phyloP scores from a whole-genome alignment of 2,797 vertebrate genomes.

The Argyrosomus regius region DNA sequence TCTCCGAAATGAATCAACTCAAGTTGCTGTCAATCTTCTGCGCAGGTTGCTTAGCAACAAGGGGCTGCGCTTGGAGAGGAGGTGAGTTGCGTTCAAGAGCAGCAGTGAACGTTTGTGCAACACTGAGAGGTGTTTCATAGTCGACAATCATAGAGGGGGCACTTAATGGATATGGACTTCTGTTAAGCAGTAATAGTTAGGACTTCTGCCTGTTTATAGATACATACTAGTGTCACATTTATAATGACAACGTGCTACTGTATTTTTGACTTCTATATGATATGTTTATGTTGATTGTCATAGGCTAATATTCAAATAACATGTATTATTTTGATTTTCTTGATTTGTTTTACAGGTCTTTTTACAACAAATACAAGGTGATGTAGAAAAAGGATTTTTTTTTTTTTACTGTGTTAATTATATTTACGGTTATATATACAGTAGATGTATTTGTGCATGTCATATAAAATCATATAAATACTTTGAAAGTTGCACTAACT shows the following conservation, averaged over 20 bases:
- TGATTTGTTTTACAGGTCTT: background rate
- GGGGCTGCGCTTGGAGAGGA: conserved; percentile 48
- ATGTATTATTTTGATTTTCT: background rate
- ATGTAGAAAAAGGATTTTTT: no score
- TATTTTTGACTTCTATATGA: background rate
- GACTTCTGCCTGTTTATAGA: background rate
- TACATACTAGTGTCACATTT: background rate
- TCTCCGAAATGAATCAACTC: conserved; percentile 36
- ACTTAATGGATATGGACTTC: background rate
- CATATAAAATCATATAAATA: no score
- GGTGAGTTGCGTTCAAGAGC: conserved; percentile 72
- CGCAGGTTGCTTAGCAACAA: conserved; percentile 81
- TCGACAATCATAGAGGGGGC: background rate
- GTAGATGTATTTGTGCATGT: no score
- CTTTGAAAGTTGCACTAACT: no score
- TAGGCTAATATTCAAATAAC: background rate
- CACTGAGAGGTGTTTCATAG: background rate
- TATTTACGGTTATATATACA: no score
- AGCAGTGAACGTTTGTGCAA: background rate
- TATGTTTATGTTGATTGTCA: background rate
- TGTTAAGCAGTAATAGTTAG: background rate
- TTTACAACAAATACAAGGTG: background rate
- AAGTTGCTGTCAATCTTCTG: conserved; percentile 72
- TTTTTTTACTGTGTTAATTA: no score
- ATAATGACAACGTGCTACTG: background rate